Evolutionary conservation across 2,888 invertebrate species (phyloP), one percentile per base, ranked within the genome.

Genomic region (Drosophila birchii): DNA sequence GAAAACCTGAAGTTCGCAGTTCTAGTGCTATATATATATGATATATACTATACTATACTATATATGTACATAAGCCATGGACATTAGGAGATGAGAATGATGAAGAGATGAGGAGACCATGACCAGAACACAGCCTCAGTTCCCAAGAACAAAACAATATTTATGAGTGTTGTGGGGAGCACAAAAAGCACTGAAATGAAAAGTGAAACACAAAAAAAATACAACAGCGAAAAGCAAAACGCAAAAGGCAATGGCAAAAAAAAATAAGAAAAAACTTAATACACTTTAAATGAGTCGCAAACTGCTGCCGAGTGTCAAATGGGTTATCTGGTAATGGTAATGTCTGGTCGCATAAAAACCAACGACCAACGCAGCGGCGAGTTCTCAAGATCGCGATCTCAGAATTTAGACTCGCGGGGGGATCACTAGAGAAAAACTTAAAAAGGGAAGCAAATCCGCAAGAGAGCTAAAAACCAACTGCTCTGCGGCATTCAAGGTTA

Each of bases 401-500:
- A 34, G 41, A 51, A n/a, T 9, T 47, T n/a, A 18, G 29, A 29
- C 38, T 43, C 8, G 29, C n/a, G 20, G n/a, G 14, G 70, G 60
- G 63, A 63, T 63, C 63, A 47, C 62, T 77, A 67, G 39, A 57
- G 70, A 66, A 78, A 74, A 74, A 78, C 73, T 77, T 67, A 26
- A 77, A 66, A 77, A 74, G 72, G 79, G 68, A 77, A 43, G 43
- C 43, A 18, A 6, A 41, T 41, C 41, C 18, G 41, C 18, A 11
- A 41, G 41, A 41, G 18, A 39, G 39, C 39, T 39, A n/a, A 39
- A 41, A 41, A 39, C 11, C 18, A 41, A 39, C 20, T 2, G 43
- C 20, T 43, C 43, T 43, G 20, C 41, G 41, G 59, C 64, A 64
- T 45, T 82, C 81, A 81, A 81, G 86, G 81, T 86, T 82, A 85